phyloP scores from a whole-genome alignment of 2,113 vertebrate genomes.

The Pao palembangensis region DNA sequence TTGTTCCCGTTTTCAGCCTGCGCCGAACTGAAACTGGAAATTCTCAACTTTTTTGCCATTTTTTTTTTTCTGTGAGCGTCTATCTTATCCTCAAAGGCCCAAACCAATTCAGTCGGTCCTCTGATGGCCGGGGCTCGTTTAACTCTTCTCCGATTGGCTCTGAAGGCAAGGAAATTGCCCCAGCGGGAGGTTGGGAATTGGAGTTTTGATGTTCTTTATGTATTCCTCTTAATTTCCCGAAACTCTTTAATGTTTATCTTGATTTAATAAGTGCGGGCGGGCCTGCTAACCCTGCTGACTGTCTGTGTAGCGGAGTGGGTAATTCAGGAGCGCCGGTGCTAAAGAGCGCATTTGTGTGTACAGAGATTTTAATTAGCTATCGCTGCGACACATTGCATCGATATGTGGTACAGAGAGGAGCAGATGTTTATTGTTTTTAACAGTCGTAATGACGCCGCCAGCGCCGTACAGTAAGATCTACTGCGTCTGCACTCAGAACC shows the following conservation, averaged over 20 bases:
- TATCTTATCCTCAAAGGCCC: conserved; percentile 58
- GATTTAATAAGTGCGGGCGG: conserved; percentile 39
- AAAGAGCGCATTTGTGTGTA: conserved; percentile 23
- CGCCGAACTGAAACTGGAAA: conserved; percentile 40
- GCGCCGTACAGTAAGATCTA: conserved; percentile 35
- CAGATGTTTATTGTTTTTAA: conserved; percentile 69
- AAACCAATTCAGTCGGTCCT: conserved; percentile 68
- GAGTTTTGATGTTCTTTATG: conserved; percentile 66
- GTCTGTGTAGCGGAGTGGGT: conserved; percentile 20
- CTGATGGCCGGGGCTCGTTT: conserved; percentile 64
- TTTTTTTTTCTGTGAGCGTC: conserved; percentile 40
- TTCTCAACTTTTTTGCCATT: conserved; percentile 39
- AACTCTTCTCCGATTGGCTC: conserved; percentile 60
- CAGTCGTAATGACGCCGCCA: conserved; percentile 48
- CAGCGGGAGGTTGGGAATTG: conserved; percentile 65
- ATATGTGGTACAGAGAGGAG: conserved; percentile 54
- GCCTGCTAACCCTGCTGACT: conserved; percentile 13
- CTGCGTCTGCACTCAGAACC: conserved; percentile 28
- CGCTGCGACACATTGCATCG: conserved; percentile 57
- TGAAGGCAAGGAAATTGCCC: conserved; percentile 60
- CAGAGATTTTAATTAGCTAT: conserved; percentile 65
- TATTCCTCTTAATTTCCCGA: conserved; percentile 63
- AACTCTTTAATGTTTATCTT: conserved; percentile 64
- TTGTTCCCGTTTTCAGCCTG: conserved; percentile 26
- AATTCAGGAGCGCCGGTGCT: conserved; percentile 32